phyloP scores from a whole-genome alignment of 2,797 vertebrate species.

The Serranus cabrilla region DNA sequence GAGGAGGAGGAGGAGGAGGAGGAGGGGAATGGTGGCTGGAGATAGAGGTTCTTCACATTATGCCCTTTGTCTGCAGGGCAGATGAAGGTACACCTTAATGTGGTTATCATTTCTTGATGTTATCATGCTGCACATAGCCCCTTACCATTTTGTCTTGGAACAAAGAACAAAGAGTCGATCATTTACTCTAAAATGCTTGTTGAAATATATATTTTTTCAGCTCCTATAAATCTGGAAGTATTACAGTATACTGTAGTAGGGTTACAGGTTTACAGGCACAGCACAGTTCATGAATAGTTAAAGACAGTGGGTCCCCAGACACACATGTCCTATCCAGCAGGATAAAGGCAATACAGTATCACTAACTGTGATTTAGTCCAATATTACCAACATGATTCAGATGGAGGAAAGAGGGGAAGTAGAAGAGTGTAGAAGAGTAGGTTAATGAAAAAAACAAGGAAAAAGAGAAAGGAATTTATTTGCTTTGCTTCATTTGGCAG shows the following conservation, averaged over 20 bases:
- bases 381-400: background rate
- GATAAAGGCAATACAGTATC: background rate
- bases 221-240: background rate
- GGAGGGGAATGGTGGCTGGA: no score
- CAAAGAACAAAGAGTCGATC: background rate
- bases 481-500: background rate
- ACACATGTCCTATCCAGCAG: background rate
- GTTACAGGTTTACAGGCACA: background rate
- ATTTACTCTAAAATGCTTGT: background rate
- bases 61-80: background rate
- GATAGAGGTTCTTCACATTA: no score
- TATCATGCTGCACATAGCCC: background rate
- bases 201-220: background rate
- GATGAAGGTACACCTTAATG: background rate
- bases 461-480: background rate
- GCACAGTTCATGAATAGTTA: slow-evolving; percentile 11
- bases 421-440: no score
- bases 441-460: background rate
- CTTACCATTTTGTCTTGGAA: background rate
- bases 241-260: background rate
- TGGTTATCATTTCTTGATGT: background rate
- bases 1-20: no score
- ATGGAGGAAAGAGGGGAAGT: background rate
- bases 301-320: background rate
- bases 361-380: background rate